Conservation (phyloP, 1,140 invertebrate genomes). For the Drosophila miranda region DNA sequence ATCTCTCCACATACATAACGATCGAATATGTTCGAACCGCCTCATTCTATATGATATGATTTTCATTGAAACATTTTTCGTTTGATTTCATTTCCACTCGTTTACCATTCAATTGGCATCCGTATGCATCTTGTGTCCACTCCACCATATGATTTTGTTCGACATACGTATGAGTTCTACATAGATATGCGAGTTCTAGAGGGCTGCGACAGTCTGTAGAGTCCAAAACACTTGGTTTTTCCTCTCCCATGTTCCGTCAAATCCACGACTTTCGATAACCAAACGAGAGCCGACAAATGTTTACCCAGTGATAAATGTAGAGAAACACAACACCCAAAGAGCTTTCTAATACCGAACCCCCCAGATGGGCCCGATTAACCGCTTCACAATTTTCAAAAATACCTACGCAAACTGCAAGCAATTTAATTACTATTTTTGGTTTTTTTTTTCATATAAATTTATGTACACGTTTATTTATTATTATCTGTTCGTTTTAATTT, state of each 20-base stretch:
- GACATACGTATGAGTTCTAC: constrained; percentile 40
- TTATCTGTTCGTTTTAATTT: constrained; percentile 16
- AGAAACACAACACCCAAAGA: constrained; percentile 20
- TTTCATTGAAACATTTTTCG: constrained; percentile 15
- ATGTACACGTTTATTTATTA: constrained; percentile 26
- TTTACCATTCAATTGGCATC: constrained; percentile 49
- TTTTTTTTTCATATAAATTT: constrained; percentile 5
- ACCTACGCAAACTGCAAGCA: constrained; percentile 48
- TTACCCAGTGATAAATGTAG: constrained; percentile 37
- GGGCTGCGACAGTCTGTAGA: constrained; percentile 43
- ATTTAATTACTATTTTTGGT: constrained; percentile 31
- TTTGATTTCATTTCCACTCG: constrained; percentile 10
- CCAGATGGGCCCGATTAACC: constrained; percentile 42
- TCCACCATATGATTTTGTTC: constrained; percentile 46
- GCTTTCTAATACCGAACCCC: constrained; percentile 28
- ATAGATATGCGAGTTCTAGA: constrained; percentile 46
- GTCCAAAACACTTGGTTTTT: constrained; percentile 57
- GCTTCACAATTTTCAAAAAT: constrained; percentile 28
- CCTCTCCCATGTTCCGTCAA: constrained; percentile 57
- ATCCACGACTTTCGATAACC: constrained; percentile 76
- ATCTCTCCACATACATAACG: constrained; percentile 37
- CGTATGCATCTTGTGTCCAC: constrained; percentile 17
- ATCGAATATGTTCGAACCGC: constrained; percentile 12
- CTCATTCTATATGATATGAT: constrained; percentile 29
- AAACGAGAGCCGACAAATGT: constrained; percentile 59